Conservation (phyloP, 2,888 invertebrate genomes). For the Phorcus lineatus region DNA sequence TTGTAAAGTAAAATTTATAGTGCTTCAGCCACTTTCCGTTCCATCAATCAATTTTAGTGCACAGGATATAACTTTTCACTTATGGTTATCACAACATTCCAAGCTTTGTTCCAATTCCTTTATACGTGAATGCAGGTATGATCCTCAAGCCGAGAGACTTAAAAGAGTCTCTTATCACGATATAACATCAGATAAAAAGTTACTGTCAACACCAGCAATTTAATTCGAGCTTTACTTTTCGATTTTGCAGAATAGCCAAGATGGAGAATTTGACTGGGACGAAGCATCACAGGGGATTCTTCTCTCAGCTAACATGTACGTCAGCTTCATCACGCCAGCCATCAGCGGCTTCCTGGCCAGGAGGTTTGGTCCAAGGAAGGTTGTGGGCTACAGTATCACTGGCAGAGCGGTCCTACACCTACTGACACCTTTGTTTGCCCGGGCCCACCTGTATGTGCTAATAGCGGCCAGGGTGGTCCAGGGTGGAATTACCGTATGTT, state of each 20-base stretch:
- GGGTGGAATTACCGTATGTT: neutral
- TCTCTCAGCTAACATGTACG: conserved; percentile 12
- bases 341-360: neutral
- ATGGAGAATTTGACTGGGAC: conserved; percentile 15
- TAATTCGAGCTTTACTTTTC: no score
- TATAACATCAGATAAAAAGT: no score
- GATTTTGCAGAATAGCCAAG: neutral
- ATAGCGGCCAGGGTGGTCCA: neutral
- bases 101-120: no score
- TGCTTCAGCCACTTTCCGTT: no score
- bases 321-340: neutral
- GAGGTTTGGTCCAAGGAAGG: neutral
- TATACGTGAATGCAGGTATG: no score
- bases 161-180: no score
- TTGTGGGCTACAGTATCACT: neutral
- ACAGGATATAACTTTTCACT: no score
- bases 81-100: no score
- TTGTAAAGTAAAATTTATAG: no score
- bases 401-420: neutral
- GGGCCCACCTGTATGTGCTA: conserved; percentile 10
- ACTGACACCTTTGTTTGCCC: conserved; percentile 3
- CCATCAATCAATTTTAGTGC: no score
- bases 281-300: neutral
- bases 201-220: no score
- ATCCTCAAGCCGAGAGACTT: no score